Evolutionary conservation across 2,113 vertebrate species (phyloP).

Genomic region (Amphilophus citrinellus): DNA sequence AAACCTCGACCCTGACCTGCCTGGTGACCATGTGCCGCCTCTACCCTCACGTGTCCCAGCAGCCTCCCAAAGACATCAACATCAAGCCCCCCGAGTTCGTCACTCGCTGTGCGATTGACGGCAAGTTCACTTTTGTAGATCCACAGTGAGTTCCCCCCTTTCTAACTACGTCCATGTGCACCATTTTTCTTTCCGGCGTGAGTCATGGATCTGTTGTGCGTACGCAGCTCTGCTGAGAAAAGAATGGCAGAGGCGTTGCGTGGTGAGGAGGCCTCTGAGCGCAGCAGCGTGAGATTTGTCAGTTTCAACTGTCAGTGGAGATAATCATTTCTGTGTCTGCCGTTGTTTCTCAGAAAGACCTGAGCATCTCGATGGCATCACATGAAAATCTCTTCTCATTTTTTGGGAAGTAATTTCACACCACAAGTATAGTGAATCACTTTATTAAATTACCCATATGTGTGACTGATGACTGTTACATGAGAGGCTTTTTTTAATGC

Average conservation of each 20-base stretch:
- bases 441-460: slow-evolving; percentile 5
- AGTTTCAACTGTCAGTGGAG: slow-evolving; percentile 16
- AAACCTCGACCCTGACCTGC: slow-evolving; percentile 83
- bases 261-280: neutral
- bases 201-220: neutral
- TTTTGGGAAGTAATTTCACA: slow-evolving; percentile 66
- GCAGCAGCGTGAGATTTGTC: neutral
- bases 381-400: slow-evolving; percentile 57
- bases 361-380: slow-evolving; percentile 65
- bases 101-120: slow-evolving; percentile 90
- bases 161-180: neutral
- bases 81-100: slow-evolving; percentile 88
- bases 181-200: neutral
- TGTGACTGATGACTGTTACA: slow-evolving; percentile 28
- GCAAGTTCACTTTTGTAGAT: slow-evolving; percentile 93
- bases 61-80: slow-evolving; percentile 81
- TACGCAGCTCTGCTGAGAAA: slow-evolving; percentile 39
- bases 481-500: neutral
- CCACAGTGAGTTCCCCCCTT: slow-evolving; percentile 83
- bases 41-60: slow-evolving; percentile 81
- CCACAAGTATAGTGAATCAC: slow-evolving; percentile 51
- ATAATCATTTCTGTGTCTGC: slow-evolving; percentile 68
- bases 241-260: slow-evolving; percentile 31
- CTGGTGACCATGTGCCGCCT: slow-evolving; percentile 89
- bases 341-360: slow-evolving; percentile 70